Percentiles rank a stretch among this genome's conserved stretches.
phyloP scores from a whole-genome alignment of 2,113 vertebrate genomes.

The Dascyllus trimaculatus region DNA sequence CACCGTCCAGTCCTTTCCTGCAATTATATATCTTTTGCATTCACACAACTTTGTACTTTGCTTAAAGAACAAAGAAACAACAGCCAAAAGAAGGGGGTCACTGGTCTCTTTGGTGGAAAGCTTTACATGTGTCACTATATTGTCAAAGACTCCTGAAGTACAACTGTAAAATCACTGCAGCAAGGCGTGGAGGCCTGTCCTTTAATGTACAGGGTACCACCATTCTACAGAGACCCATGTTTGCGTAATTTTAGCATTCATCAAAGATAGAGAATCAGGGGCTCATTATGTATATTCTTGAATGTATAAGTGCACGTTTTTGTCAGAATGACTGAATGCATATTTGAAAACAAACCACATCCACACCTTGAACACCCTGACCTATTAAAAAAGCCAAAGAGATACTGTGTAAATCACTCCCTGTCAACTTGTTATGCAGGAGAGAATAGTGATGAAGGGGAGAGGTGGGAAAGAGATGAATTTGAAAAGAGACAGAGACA shows the following conservation, averaged over 20 bases:
- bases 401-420: conserved; percentile 15
- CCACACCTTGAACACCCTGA: conserved; percentile 5
- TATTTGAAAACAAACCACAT: conserved; percentile 2
- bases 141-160: no score
- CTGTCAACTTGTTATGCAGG: conserved; percentile 16
- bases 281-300: neutral
- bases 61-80: neutral
- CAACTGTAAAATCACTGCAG: neutral
- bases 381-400: conserved; percentile 35
- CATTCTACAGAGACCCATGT: neutral
- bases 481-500: conserved; percentile 14
- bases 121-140: no score
- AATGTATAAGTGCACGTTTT: neutral
- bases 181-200: neutral
- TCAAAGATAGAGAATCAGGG: neutral
- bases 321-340: neutral
- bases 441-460: conserved; percentile 22
- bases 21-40: neutral
- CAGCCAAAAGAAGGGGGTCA: neutral
- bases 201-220: neutral
- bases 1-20: neutral
- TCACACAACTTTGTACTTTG: neutral
- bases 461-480: conserved; percentile 13
- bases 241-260: neutral
- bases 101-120: neutral